Evolutionary conservation across 2,113 vertebrate genomes (phyloP).

Genomic region (Dromas ardeola): DNA sequence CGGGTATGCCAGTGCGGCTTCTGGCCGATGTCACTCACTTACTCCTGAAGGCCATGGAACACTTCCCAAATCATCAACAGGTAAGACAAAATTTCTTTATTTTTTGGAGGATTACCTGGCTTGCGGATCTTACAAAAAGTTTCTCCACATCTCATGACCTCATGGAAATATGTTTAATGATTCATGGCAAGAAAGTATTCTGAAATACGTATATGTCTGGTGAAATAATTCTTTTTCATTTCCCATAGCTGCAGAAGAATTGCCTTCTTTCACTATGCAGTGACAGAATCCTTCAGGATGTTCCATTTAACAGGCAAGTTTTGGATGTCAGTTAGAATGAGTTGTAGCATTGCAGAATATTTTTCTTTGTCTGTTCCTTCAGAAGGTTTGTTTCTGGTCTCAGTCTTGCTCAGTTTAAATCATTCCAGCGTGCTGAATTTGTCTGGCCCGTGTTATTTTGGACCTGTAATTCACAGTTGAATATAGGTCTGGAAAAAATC

Average conservation of each 20-base stretch:
- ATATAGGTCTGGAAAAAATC: neutral
- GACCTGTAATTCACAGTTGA: neutral
- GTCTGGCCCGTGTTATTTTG: neutral
- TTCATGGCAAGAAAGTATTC: neutral
- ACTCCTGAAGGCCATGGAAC: constrained; percentile 96
- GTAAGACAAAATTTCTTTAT: constrained; percentile 15
- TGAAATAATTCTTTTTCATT: neutral
- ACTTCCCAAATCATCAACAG: constrained; percentile 97
- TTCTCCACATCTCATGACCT: neutral
- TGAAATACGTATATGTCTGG: neutral
- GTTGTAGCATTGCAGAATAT: neutral
- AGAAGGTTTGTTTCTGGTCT: neutral
- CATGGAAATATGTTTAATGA: neutral
- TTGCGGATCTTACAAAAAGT: neutral
- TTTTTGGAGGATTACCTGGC: neutral
- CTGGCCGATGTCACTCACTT: constrained; percentile 91
- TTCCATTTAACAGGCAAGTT: constrained; percentile 96
- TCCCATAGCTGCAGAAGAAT: constrained; percentile 93
- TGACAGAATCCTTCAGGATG: constrained; percentile 96
- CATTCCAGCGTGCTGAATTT: neutral
- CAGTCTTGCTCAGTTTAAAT: neutral
- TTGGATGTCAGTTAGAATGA: neutral
- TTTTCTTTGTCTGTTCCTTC: neutral
- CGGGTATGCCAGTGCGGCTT: constrained; percentile 92
- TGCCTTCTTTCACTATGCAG: constrained; percentile 98